These are phyloP conservation scores for Neolamprologus sp. DNA, from an alignment of 2,113 vertebrate species.

Conservation along the genomic window DNA sequence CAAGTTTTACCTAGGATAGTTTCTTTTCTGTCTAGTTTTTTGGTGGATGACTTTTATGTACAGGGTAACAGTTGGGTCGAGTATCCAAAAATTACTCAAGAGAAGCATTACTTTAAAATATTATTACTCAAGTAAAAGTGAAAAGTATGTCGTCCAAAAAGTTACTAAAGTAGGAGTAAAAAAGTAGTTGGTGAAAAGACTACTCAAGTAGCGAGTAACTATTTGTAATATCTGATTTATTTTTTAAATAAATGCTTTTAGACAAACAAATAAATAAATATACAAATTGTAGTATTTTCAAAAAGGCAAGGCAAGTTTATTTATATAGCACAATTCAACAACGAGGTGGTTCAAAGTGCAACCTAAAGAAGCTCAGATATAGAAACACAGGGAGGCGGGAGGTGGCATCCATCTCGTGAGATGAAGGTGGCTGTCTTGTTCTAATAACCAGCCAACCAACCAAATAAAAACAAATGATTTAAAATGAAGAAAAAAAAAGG, in stretches of 20 bases:
- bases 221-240: neutral
- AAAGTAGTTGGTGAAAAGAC: neutral
- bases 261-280: neutral
- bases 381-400: too few species aligned
- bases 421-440: too few species aligned
- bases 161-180: neutral
- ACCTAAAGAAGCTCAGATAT: too few species aligned
- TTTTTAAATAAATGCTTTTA: neutral
- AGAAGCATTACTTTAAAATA: neutral
- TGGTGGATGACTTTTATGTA: neutral
- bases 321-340: neutral
- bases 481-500: neutral
- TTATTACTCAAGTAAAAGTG: neutral
- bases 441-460: too few species aligned
- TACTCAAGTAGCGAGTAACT: neutral
- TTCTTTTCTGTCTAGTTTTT: neutral
- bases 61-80: neutral
- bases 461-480: neutral
- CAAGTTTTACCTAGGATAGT: neutral
- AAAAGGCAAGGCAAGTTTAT: neutral
- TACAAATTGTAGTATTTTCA: neutral
- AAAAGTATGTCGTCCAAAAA: neutral
- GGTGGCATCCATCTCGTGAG: too few species aligned
- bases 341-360: neutral
- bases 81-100: neutral